These are phyloP conservation scores for Notothenia rossii DNA, from an alignment of 2,113 vertebrate genomes.

Conservation along the genomic window DNA sequence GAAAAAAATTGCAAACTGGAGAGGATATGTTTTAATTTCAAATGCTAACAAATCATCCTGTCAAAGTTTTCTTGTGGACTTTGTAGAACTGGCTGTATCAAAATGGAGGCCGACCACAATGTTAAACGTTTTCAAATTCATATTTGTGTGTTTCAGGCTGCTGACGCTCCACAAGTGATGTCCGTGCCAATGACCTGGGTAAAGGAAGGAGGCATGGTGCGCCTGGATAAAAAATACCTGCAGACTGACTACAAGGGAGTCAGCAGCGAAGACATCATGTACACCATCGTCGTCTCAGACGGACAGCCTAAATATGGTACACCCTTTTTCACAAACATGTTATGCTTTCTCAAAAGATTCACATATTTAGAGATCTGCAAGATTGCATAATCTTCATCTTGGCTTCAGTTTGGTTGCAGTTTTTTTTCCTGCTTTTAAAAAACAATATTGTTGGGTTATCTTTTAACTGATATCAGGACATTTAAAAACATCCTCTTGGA, in stretches of 20 bases:
- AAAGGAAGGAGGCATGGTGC: constrained; percentile 93
- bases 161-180: constrained; percentile 75
- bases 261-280: constrained; percentile 85
- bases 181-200: constrained; percentile 91
- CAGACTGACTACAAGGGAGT: constrained; percentile 81
- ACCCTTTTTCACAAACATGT: neutral
- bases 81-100: neutral
- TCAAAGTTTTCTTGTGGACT: neutral
- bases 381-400: neutral
- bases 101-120: neutral
- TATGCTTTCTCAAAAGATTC: neutral
- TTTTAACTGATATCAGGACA: too few relatives aligned
- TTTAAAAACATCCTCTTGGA: too few relatives aligned
- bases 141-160: constrained; percentile 72
- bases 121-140: neutral
- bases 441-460: too few relatives aligned
- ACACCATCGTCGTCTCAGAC: constrained; percentile 81
- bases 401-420: neutral
- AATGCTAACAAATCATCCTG: neutral
- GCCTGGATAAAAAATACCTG: constrained; percentile 90
- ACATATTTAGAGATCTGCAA: neutral
- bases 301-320: constrained; percentile 89
- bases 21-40: neutral
- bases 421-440: too few relatives aligned
- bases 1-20: neutral